Conservation (phyloP, 2,888 invertebrate species). For the Clistopyga incitator region DNA sequence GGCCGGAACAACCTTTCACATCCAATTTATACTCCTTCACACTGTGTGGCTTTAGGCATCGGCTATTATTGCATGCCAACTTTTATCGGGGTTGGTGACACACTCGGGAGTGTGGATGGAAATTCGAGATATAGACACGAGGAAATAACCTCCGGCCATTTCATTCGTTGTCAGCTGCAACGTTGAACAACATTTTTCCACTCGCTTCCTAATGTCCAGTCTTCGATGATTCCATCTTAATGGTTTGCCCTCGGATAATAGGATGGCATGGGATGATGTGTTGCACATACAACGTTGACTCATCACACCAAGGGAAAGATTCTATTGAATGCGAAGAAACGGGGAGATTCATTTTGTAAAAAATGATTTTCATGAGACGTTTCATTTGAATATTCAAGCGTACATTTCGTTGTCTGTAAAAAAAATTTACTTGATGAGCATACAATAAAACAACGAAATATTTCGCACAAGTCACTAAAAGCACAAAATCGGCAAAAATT, state of each 20-base stretch:
- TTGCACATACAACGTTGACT: constrained; percentile 36
- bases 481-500: too few relatives aligned
- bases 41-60: not conserved
- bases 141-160: constrained; percentile 65
- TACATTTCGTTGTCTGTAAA: too few relatives aligned
- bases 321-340: too few relatives aligned
- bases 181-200: constrained; percentile 17
- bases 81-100: not conserved
- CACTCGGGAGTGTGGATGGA: constrained; percentile 42
- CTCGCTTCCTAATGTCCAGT: constrained; percentile 6
- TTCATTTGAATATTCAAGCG: too few relatives aligned
- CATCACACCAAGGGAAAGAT: constrained; percentile 8
- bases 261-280: not conserved
- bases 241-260: not conserved
- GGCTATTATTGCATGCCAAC: constrained; percentile 1
- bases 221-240: constrained; percentile 1
- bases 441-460: too few relatives aligned
- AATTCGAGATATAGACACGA: constrained; percentile 60
- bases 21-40: not conserved
- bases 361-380: too few relatives aligned
- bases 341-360: too few relatives aligned
- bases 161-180: constrained; percentile 40
- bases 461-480: too few relatives aligned
- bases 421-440: too few relatives aligned
- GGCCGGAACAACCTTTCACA: constrained; percentile 4